A percentile compares a stretch with the other conserved stretches of the same genome.
phyloP scores from a whole-genome alignment of 1,140 invertebrate species.

The Panagrolaimus sp. region DNA sequence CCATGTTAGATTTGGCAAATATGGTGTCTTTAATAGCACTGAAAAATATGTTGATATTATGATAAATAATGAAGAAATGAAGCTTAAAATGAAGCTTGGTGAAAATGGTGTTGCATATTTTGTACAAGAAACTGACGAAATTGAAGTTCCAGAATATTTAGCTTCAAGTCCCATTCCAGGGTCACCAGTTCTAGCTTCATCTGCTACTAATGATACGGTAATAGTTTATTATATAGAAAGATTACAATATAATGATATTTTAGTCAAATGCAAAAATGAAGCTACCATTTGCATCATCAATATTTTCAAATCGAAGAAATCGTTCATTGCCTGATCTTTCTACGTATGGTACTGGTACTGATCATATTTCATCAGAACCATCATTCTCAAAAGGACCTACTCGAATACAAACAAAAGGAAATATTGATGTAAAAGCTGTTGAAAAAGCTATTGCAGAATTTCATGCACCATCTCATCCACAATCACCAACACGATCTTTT shows the following conservation, averaged over 20 bases:
- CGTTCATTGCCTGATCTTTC: slow-evolving; percentile 46
- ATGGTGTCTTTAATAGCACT: slow-evolving; percentile 84
- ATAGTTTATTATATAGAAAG: too few relatives aligned
- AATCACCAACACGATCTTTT: neutral
- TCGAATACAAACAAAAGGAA: neutral
- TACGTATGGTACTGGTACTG: neutral
- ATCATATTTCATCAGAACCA: neutral
- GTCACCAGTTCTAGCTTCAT: too few relatives aligned
- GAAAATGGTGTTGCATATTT: slow-evolving; percentile 96
- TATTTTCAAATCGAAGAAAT: slow-evolving; percentile 43
- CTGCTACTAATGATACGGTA: too few relatives aligned
- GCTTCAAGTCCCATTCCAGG: too few relatives aligned
- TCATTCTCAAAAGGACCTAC: neutral
- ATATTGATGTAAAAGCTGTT: neutral
- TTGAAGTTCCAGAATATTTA: too few relatives aligned
- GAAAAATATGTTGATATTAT: slow-evolving; percentile 98
- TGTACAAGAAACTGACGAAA: too few relatives aligned
- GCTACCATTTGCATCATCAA: slow-evolving; percentile 46
- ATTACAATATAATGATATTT: too few relatives aligned
- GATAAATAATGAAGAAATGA: slow-evolving; percentile 83
- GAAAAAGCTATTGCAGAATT: neutral
- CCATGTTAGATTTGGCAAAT: slow-evolving; percentile 96
- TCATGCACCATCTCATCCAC: neutral
- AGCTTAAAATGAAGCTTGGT: slow-evolving; percentile 95
- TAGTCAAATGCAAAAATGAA: too few relatives aligned